These are phyloP conservation scores for Irena cyanogastra DNA, from an alignment of 2,113 vertebrate genomes.

Conservation along the genomic window DNA sequence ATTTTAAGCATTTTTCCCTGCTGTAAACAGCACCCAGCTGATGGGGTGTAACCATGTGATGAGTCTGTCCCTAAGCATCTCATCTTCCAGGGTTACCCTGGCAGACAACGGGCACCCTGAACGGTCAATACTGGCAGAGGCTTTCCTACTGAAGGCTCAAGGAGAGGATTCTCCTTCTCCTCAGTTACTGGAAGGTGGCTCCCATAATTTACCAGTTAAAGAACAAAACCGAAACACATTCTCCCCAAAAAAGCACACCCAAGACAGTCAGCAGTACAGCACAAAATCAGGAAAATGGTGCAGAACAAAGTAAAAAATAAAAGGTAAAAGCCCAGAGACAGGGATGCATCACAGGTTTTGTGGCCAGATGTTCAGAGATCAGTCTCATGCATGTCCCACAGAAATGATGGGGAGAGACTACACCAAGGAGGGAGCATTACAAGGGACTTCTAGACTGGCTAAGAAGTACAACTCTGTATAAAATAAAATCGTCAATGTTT, in stretches of 20 bases:
- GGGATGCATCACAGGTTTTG: neutral
- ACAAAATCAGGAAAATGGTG: neutral
- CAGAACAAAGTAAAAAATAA: neutral
- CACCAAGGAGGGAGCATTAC: neutral
- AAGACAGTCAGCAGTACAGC: neutral
- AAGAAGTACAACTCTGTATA: neutral
- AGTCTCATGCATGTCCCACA: neutral
- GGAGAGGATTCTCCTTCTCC: neutral
- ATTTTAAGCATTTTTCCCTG: neutral
- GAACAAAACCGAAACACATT: accelerated
- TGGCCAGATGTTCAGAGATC: neutral
- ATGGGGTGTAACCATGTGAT: neutral
- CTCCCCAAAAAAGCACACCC: neutral
- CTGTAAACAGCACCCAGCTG: neutral
- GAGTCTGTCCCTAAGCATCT: neutral
- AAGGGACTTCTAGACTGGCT: neutral
- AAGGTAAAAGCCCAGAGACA: neutral
- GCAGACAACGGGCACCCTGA: neutral
- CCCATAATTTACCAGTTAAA: neutral
- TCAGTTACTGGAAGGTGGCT: neutral
- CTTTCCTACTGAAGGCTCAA: neutral
- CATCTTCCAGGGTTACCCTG: neutral
- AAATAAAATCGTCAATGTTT: neutral
- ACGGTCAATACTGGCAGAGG: neutral
- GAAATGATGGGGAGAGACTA: neutral